These are phyloP conservation scores for Andinoacara biseriatus DNA, from an alignment of 2,113 vertebrate species.

Conservation along the genomic window DNA sequence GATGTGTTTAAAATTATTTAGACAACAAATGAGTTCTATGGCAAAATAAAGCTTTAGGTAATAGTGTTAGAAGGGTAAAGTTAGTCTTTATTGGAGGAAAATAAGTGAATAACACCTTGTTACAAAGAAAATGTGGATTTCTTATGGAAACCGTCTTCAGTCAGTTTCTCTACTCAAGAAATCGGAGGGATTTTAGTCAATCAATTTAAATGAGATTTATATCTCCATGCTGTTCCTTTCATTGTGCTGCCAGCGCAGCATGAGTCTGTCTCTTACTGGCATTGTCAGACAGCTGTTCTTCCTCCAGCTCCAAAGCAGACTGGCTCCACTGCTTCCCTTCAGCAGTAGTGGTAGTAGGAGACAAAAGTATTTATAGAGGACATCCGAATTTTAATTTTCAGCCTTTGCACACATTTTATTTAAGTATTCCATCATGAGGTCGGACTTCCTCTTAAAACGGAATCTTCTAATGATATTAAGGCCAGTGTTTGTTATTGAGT, in stretches of 20 bases:
- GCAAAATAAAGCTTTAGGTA: background rate
- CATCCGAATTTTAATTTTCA: slow-evolving; percentile 6
- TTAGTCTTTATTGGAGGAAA: background rate
- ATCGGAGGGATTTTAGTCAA: slow-evolving; percentile 22
- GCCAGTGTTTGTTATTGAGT: background rate
- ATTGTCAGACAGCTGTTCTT: slow-evolving; percentile 16
- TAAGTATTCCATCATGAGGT: background rate
- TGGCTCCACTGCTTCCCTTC: slow-evolving; percentile 8
- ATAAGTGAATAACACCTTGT: background rate
- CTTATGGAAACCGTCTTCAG: background rate
- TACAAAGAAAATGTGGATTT: background rate
- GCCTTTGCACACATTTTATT: background rate
- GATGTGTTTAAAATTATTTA: background rate
- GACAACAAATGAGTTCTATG: background rate
- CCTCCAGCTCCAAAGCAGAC: slow-evolving; percentile 16
- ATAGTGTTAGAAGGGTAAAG: background rate
- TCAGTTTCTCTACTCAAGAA: background rate
- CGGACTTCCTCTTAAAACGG: background rate
- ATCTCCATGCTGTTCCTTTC: slow-evolving; percentile 28
- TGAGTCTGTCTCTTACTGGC: background rate
- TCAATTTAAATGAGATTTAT: slow-evolving; percentile 49
- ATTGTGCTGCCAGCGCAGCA: slow-evolving; percentile 18
- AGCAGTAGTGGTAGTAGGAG: background rate
- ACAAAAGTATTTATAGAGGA: background rate
- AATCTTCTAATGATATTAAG: background rate